phyloP scores from a whole-genome alignment of 2,113 vertebrate genomes.

The Orthonyx spaldingii region DNA sequence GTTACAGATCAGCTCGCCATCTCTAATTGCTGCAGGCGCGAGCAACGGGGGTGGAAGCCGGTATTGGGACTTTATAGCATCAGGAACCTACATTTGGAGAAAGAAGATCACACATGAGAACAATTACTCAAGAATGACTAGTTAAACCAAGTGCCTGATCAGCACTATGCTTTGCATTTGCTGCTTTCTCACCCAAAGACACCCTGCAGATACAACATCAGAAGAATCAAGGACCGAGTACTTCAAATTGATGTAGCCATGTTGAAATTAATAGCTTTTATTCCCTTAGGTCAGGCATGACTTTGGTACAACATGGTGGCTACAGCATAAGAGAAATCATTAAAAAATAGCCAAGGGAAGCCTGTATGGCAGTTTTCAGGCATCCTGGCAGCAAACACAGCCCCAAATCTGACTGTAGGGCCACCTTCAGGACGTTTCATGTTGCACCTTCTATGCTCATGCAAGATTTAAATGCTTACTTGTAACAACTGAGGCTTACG shows the following conservation, averaged over 20 bases:
- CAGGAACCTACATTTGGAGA: constrained; percentile 83
- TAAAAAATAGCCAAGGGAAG: background rate
- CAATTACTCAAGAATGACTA: constrained; percentile 36
- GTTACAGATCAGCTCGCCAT: constrained; percentile 91
- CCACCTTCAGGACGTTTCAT: background rate
- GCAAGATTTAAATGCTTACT: background rate
- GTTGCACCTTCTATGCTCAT: background rate
- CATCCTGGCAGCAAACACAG: background rate
- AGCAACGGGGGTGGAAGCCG: constrained; percentile 85
- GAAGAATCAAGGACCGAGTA: background rate
- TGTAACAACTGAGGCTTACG: background rate
- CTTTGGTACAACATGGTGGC: background rate
- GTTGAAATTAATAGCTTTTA: constrained; percentile 27
- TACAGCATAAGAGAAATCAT: background rate
- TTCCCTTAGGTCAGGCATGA: background rate
- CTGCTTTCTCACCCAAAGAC: constrained; percentile 11
- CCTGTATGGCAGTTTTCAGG: background rate
- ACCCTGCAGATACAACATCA: background rate
- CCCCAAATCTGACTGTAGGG: background rate
- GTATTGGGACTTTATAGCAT: constrained; percentile 97
- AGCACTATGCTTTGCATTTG: background rate
- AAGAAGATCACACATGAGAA: constrained; percentile 45
- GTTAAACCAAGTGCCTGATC: constrained; percentile 1
- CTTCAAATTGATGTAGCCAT: background rate
- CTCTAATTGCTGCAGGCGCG: constrained; percentile 86